phyloP scores from a whole-genome alignment of 2,797 vertebrate species.

The Halcyon chelicuti region DNA sequence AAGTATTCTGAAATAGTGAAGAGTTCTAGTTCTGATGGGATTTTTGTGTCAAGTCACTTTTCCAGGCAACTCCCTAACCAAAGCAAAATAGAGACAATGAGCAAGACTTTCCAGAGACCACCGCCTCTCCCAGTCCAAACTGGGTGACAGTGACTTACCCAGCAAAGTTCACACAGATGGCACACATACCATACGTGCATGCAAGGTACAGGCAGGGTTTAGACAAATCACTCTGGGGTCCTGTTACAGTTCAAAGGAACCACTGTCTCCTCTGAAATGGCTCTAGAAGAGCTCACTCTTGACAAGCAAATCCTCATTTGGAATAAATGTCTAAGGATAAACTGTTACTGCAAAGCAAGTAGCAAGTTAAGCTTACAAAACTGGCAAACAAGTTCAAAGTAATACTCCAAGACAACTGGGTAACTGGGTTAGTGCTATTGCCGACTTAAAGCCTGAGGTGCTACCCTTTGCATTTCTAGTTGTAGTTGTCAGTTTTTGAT shows the following conservation, averaged over 20 bases:
- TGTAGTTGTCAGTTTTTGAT: background rate
- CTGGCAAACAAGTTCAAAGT: background rate
- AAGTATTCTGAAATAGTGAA: background rate
- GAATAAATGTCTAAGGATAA: background rate
- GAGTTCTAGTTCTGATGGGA: background rate
- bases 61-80: constrained; percentile 11
- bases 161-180: background rate
- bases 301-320: background rate
- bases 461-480: background rate
- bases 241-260: background rate
- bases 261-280: background rate
- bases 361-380: background rate
- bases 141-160: constrained; percentile 6
- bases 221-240: background rate
- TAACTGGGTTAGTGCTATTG: background rate
- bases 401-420: background rate
- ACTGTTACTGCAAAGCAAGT: background rate
- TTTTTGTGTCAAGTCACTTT: background rate
- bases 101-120: background rate
- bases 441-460: background rate
- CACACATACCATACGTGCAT: fast-evolving
- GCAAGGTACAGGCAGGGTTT: background rate
- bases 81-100: background rate
- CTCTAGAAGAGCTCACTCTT: background rate
- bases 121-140: background rate